Base-by-base conservation (phyloP, 2,113 vertebrate species). In the Patagioenas fasciata region DNA sequence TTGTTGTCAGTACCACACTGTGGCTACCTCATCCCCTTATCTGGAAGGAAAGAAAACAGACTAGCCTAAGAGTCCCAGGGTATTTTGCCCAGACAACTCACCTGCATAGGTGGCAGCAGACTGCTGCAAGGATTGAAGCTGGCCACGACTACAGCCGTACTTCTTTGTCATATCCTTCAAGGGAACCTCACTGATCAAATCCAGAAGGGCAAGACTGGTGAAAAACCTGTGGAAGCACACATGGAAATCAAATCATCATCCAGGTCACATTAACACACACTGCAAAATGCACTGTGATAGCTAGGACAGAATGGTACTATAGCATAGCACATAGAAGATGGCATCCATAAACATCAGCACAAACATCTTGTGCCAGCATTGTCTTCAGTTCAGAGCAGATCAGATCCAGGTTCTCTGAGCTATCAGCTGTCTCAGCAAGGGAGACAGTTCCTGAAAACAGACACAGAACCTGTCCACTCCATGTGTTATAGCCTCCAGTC, bases 101-200 rank as follows among this genome's bases (percentile, higher is more conserved):
- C 99, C 99, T 97, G 99, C 99, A 71, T 99, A 99, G 42, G 99
- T 99, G 80, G 99, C 99, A 79, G 99, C 99, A 88, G 99, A 99
- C 62, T 99, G 99, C 89, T 99, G 99, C 62, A 99, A 98, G 94
- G 99, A 99, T 25, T 99, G 99, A 91, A 99, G 98, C 95, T 99
- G 99, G n/a, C 99, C 99, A 91, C 99, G 98, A 96, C 89, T 99
- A 86, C 99, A 99, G 89, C 98, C 98, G 11, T 99, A 99, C 95
- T 99, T 99, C 66, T 98, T 98, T n/a, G 98, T 98, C 80, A 99
- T 98, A 66, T 97, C 97, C 86, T 98, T 98, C 74, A 99, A 97
- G 78, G 99, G 98, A 79, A 98, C 97, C 95, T 99, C 99, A 15
- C 97, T 99, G 89, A 99, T 99, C 96, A 99, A 98, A 96, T 99